A percentile compares a stretch with the other conserved stretches of the same genome.
Conservation (phyloP, 2,888 invertebrate species). For the Tethea ocularis region DNA sequence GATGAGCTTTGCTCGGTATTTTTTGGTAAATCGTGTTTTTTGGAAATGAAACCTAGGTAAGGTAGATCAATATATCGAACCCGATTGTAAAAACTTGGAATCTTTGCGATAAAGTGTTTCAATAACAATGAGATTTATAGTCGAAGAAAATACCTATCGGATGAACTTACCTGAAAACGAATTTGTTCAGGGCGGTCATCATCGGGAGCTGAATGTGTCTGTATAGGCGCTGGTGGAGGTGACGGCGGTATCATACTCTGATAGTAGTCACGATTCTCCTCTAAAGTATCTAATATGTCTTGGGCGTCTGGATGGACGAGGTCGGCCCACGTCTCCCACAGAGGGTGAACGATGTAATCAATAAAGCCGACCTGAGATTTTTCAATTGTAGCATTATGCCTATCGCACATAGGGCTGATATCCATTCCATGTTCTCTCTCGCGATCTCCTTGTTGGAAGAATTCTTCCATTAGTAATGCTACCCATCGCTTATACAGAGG, state of each 20-base stretch:
- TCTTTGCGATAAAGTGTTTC: no score
- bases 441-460: slow-evolving; percentile 98
- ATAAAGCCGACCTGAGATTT: slow-evolving; percentile 99
- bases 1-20: no score
- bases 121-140: no score
- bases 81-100: not conserved
- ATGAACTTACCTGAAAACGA: slow-evolving; percentile 86
- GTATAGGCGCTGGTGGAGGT: slow-evolving; percentile 86
- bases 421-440: slow-evolving; percentile 98
- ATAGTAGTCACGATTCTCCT: slow-evolving; percentile 99
- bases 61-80: no score
- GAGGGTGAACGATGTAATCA: slow-evolving; percentile 99
- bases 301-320: slow-evolving; percentile 99
- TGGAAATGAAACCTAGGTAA: no score
- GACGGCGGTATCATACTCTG: slow-evolving; percentile 97
- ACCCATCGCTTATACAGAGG: slow-evolving; percentile 97
- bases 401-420: slow-evolving; percentile 99
- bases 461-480: slow-evolving; percentile 97
- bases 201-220: slow-evolving; percentile 82
- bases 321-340: slow-evolving; percentile 99
- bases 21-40: no score
- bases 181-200: slow-evolving; percentile 88
- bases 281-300: slow-evolving; percentile 97
- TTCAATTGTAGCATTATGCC: slow-evolving; percentile 97
- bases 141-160: not conserved